Evolutionary conservation across 2,888 invertebrate genomes (phyloP).

Genomic region (Tinea trinotella): DNA sequence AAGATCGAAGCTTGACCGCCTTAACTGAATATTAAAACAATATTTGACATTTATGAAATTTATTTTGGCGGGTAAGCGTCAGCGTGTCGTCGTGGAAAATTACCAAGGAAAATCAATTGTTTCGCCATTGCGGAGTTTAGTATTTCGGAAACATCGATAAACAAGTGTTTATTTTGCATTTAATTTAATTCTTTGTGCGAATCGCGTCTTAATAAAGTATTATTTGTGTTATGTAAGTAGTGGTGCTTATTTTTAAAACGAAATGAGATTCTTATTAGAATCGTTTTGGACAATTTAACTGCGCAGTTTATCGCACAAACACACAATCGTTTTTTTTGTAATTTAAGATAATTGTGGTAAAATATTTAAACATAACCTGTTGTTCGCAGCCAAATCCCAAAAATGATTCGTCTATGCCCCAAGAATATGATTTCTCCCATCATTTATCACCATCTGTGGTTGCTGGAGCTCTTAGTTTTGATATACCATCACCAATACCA

Average conservation of each 20-base stretch:
- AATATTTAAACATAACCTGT: not conserved
- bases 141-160: not conserved
- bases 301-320: not conserved
- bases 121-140: not conserved
- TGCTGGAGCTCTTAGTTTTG: slow-evolving; percentile 50
- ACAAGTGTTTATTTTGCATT: not conserved
- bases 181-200: not conserved
- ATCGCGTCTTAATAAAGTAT: too few species aligned
- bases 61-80: not conserved
- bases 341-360: not conserved
- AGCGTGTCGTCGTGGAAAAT: not conserved
- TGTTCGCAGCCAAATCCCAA: slow-evolving; percentile 62
- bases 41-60: not conserved
- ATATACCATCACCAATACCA: slow-evolving; percentile 62
- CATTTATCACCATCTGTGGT: slow-evolving; percentile 58
- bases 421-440: slow-evolving; percentile 64
- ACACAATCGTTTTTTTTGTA: too few species aligned
- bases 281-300: not conserved
- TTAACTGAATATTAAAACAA: not conserved
- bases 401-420: slow-evolving; percentile 75
- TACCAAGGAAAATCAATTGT: not conserved
- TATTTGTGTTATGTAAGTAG: not conserved
- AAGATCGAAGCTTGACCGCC: not conserved
- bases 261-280: not conserved
- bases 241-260: not conserved